Conservation (phyloP, 2,888 invertebrate genomes). For the Neoaliturus tenellus region DNA sequence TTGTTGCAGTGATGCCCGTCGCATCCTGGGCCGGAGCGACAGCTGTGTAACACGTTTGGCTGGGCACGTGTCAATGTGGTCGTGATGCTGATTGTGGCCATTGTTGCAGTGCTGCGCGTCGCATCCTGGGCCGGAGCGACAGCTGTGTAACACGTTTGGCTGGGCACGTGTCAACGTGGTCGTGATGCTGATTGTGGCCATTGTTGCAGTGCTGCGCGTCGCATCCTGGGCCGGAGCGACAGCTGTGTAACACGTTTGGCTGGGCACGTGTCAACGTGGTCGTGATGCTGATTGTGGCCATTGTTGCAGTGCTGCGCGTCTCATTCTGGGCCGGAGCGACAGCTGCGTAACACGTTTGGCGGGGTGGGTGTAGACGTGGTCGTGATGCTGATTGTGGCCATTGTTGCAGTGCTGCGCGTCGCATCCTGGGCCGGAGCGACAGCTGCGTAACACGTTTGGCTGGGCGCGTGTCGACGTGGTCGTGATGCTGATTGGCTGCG, state of each 20-base stretch:
- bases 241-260: constrained; percentile 92
- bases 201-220: constrained; percentile 11
- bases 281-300: no score
- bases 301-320: background rate
- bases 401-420: background rate
- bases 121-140: constrained; percentile 68
- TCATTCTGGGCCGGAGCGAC: constrained; percentile 69
- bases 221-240: constrained; percentile 68
- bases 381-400: constrained; percentile 83
- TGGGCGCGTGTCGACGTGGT: constrained; percentile 95
- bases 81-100: no score
- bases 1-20: no score
- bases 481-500: constrained; percentile 87
- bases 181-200: constrained; percentile 86
- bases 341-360: constrained; percentile 92
- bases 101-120: constrained; percentile 73
- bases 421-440: constrained; percentile 68
- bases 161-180: constrained; percentile 95
- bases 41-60: no score
- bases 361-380: constrained; percentile 95
- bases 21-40: no score
- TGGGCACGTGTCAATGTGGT: no score
- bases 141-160: constrained; percentile 92
- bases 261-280: constrained; percentile 94
- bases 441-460: constrained; percentile 92